Percentiles rank a stretch among this genome's conserved stretches.
Conservation (phyloP, 1,140 invertebrate genomes). For the Dolichoris vasculosae region DNA sequence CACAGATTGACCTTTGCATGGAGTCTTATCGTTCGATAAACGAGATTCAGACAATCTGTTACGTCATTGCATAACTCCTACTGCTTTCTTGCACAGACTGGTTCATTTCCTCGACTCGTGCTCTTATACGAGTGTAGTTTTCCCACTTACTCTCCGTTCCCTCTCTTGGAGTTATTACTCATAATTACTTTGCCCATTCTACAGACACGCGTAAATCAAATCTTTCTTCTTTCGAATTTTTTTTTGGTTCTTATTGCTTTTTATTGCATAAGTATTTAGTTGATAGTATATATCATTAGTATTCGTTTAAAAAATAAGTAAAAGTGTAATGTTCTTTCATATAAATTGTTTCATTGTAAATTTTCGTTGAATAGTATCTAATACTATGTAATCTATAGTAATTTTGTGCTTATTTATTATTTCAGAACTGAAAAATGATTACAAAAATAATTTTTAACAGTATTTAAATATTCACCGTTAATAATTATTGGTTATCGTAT, state of each 20-base stretch:
- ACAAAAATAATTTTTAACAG: no score
- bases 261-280: not conserved
- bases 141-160: slow-evolving; percentile 1
- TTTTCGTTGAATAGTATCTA: no score
- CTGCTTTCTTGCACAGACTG: not conserved
- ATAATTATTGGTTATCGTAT: no score
- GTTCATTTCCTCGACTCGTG: not conserved
- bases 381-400: no score
- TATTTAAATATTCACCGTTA: no score
- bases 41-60: not conserved
- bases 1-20: not conserved
- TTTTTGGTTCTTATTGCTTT: not conserved
- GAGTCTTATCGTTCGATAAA: not conserved
- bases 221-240: not conserved
- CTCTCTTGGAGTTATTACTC: not conserved
- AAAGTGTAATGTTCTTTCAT: not conserved
- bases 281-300: not conserved
- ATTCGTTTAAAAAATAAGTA: not conserved
- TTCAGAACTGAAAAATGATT: no score
- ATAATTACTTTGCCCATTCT: not conserved
- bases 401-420: no score
- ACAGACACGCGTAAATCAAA: not conserved
- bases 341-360: not conserved
- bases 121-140: not conserved
- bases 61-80: slow-evolving; percentile 10